Conservation (phyloP, 2,113 vertebrate species). For the Ageneiosus marmoratus region DNA sequence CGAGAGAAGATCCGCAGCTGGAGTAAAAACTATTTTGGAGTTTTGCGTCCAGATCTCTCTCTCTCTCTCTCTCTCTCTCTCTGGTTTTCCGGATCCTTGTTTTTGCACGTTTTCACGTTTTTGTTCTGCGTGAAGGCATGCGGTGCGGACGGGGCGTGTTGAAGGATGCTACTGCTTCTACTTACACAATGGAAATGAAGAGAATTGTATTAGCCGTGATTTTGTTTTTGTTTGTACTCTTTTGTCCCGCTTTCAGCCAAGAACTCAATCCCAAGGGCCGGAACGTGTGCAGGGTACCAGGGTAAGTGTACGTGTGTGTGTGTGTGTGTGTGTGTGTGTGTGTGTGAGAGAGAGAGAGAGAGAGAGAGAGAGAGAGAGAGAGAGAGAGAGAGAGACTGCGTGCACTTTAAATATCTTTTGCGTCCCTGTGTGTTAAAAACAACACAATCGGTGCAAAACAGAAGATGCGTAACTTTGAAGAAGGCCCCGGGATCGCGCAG, state of each 20-base stretch:
- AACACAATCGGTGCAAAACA: too few species aligned
- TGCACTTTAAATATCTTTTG: too few species aligned
- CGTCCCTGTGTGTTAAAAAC: too few species aligned
- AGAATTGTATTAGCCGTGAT: constrained; percentile 63
- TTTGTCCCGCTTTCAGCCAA: constrained; percentile 67
- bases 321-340: too few species aligned
- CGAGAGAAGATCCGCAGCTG: constrained; percentile 15
- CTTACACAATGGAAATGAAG: constrained; percentile 76
- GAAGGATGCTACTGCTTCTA: constrained; percentile 77
- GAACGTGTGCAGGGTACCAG: constrained; percentile 74
- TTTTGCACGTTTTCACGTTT: background rate
- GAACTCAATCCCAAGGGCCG: constrained; percentile 76
- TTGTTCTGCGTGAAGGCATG: constrained; percentile 47
- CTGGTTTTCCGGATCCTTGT: background rate
- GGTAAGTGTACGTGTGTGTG: too few species aligned
- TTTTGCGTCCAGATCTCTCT: constrained; percentile 51
- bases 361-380: too few species aligned
- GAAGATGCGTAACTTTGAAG: background rate
- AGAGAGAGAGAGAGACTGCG: too few species aligned
- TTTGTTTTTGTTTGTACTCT: constrained; percentile 64
- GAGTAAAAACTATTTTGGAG: constrained; percentile 50
- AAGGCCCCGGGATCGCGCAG: background rate
- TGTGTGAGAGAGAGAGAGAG: too few species aligned
- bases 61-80: constrained; percentile 18
- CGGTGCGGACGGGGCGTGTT: constrained; percentile 64